phyloP scores from a whole-genome alignment of 2,797 vertebrate genomes.

The Parambassis ranga region DNA sequence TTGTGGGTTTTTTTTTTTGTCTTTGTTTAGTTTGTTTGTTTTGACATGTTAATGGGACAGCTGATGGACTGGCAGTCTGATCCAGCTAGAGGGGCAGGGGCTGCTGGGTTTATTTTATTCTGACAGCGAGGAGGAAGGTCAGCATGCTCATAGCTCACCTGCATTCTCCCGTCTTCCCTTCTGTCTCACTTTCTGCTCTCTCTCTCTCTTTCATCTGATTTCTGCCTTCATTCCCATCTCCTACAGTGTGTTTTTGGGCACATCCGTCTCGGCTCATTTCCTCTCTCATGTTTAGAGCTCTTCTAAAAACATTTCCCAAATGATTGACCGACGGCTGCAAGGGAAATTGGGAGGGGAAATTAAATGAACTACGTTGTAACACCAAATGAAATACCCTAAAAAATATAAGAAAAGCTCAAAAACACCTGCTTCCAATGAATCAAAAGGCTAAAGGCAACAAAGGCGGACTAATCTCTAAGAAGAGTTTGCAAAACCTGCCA shows the following conservation, averaged over 20 bases:
- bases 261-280: constrained; percentile 53
- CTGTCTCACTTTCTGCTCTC: constrained; percentile 11
- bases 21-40: constrained; percentile 73
- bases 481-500: constrained; percentile 41
- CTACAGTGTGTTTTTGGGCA: constrained; percentile 38
- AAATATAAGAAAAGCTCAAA: constrained; percentile 33
- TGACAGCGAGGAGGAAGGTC: constrained; percentile 63
- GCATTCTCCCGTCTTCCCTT: constrained; percentile 23
- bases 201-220: constrained; percentile 37
- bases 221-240: constrained; percentile 45
- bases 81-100: constrained; percentile 52
- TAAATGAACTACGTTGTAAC: constrained; percentile 49
- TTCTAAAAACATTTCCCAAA: constrained; percentile 38
- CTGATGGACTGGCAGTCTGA: constrained; percentile 74
- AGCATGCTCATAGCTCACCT: constrained; percentile 59
- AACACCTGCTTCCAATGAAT: constrained; percentile 18
- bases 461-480: constrained; percentile 40
- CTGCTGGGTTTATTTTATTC: constrained; percentile 65
- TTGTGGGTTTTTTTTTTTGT: constrained; percentile 55
- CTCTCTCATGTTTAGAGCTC: constrained; percentile 37
- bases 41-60: constrained; percentile 76
- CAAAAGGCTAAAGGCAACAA: constrained; percentile 33
- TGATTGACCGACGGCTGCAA: constrained; percentile 47
- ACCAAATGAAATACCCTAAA: constrained; percentile 27
- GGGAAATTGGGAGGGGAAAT: constrained; percentile 55